Evolutionary conservation across 1,140 invertebrate species (phyloP).

Genomic region (Drosophila mayri): DNA sequence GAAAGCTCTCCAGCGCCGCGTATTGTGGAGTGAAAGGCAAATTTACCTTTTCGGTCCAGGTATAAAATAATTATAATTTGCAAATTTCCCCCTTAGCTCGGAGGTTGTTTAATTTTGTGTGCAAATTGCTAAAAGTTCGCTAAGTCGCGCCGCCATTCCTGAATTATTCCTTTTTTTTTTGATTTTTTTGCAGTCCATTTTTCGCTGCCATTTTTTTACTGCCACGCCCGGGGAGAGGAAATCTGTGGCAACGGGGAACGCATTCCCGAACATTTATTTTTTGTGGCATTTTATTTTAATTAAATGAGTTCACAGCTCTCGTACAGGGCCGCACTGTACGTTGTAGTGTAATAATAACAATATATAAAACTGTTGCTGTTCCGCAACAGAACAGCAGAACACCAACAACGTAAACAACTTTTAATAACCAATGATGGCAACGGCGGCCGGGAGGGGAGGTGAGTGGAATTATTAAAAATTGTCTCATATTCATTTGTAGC

Average conservation of each 20-base stretch:
- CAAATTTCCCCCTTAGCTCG: conserved; percentile 16
- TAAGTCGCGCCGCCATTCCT: conserved; percentile 16
- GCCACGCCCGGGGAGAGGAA: conserved; percentile 3
- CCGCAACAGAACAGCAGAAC: conserved; percentile 6
- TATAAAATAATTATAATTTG: conserved; percentile 24
- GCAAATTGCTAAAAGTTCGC: conserved; percentile 19
- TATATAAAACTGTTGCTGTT: conserved; percentile 12
- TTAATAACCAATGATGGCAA: conserved; percentile 20
- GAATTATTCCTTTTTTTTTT: conserved; percentile 13
- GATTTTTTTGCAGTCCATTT: conserved; percentile 4
- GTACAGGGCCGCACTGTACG: background rate
- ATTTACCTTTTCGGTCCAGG: conserved; percentile 20
- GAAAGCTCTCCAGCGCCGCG: conserved; percentile 11
- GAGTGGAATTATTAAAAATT: conserved; percentile 10
- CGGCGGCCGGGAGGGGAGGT: background rate
- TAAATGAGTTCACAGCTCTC: conserved; percentile 18
- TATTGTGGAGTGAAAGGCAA: conserved; percentile 21
- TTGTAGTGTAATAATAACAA: conserved; percentile 18
- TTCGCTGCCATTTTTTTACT: background rate
- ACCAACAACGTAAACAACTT: conserved; percentile 19
- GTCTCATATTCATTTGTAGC: background rate
- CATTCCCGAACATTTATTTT: conserved; percentile 19
- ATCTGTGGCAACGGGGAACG: conserved; percentile 7
- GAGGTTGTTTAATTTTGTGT: conserved; percentile 21
- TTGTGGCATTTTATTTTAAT: conserved; percentile 22